These are phyloP conservation scores for Meteorus cinctellus DNA, from an alignment of 2,888 invertebrate genomes.

Conservation along the genomic window DNA sequence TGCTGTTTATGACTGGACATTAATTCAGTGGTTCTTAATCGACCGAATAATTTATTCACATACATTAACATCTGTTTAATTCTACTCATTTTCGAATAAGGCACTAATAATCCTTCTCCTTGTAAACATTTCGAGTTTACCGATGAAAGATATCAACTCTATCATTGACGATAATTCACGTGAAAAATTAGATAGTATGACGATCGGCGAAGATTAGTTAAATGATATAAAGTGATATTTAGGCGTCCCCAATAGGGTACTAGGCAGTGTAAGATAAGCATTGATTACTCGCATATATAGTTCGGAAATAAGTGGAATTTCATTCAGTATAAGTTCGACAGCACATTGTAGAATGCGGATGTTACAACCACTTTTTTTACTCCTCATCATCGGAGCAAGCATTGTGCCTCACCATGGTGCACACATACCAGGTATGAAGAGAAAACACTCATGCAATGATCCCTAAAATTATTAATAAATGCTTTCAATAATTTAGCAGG, in stretches of 20 bases:
- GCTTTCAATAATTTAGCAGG: slow-evolving; percentile 3
- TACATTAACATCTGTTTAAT: background rate
- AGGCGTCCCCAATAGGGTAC: background rate
- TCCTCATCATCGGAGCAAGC: slow-evolving; percentile 7
- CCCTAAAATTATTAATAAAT: background rate
- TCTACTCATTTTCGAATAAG: background rate
- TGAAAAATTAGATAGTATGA: background rate
- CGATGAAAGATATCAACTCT: background rate
- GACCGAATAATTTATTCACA: background rate
- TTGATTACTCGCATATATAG: background rate
- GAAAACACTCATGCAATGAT: background rate
- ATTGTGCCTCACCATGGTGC: background rate
- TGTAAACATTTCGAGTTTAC: background rate
- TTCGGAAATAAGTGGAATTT: background rate
- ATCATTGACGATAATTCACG: background rate
- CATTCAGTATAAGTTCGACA: background rate
- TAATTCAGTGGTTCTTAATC: background rate
- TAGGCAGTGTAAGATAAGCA: background rate
- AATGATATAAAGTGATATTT: background rate
- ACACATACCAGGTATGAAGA: slow-evolving; percentile 25
- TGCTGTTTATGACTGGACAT: background rate
- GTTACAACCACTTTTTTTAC: slow-evolving; percentile 18
- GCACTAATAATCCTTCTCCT: background rate
- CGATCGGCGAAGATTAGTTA: background rate
- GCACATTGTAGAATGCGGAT: slow-evolving; percentile 35